These are phyloP conservation scores for Lycocorax pyrrhopterus DNA, from an alignment of 2,113 vertebrate genomes.

Conservation along the genomic window DNA sequence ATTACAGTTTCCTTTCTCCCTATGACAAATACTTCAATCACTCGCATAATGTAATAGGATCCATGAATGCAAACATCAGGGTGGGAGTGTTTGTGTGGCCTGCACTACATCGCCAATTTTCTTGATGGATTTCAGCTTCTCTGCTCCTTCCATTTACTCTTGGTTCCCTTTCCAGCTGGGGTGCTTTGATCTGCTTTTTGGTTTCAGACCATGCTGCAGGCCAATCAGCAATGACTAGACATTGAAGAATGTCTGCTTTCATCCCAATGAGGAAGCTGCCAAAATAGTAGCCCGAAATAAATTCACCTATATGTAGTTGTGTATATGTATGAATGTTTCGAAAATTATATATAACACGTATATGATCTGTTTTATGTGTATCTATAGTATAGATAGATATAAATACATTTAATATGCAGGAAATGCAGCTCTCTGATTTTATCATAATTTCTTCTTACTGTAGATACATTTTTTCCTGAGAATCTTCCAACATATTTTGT, in stretches of 20 bases:
- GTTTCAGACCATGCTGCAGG: neutral
- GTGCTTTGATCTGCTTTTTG: neutral
- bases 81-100: neutral
- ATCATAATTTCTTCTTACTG: neutral
- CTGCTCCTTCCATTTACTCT: neutral
- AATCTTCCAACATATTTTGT: neutral
- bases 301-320: neutral
- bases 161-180: neutral
- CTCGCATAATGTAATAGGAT: neutral
- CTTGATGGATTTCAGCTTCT: neutral
- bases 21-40: neutral
- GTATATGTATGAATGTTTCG: neutral
- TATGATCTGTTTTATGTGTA: neutral
- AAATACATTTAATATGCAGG: neutral
- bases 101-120: neutral
- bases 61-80: neutral
- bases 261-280: neutral
- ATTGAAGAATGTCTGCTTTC: neutral
- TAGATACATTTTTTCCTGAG: neutral
- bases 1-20: conserved; percentile 14
- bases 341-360: neutral
- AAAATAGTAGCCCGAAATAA: neutral
- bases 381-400: neutral
- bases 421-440: neutral
- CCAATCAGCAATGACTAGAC: neutral